Percentiles rank a stretch among this genome's conserved stretches.
phyloP scores from a whole-genome alignment of 2,888 invertebrate species.

The Tachina fera region DNA sequence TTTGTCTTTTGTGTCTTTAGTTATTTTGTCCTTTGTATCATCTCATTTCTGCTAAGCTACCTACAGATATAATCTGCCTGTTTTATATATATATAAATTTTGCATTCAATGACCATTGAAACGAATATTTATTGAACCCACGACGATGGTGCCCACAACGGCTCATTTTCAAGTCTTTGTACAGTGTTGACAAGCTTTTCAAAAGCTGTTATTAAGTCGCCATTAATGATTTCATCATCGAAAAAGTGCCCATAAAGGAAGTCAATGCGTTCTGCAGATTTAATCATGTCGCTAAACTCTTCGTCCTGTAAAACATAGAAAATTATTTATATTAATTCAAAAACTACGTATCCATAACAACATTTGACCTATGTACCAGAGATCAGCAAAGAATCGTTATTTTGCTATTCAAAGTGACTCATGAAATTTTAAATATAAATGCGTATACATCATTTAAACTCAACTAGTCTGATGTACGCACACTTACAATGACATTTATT shows the following conservation, averaged over 20 bases:
- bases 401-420: no score
- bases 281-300: constrained; percentile 94
- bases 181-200: constrained; percentile 92
- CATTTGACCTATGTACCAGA: no score
- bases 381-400: no score
- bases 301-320: constrained; percentile 88
- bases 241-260: constrained; percentile 96
- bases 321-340: background rate
- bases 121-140: constrained; percentile 90
- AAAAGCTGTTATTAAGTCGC: constrained; percentile 92
- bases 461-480: no score
- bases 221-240: constrained; percentile 96
- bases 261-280: constrained; percentile 93
- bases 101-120: background rate
- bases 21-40: constrained; percentile 16
- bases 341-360: no score
- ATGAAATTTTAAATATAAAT: no score
- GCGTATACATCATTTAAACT: no score
- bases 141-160: constrained; percentile 97
- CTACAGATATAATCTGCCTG: constrained; percentile 44
- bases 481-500: no score
- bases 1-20: constrained; percentile 70
- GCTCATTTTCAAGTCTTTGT: constrained; percentile 94
- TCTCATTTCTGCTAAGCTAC: constrained; percentile 13
- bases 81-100: background rate